phyloP scores from a whole-genome alignment of 2,113 vertebrate species.

The Amblyopsis rosae region DNA sequence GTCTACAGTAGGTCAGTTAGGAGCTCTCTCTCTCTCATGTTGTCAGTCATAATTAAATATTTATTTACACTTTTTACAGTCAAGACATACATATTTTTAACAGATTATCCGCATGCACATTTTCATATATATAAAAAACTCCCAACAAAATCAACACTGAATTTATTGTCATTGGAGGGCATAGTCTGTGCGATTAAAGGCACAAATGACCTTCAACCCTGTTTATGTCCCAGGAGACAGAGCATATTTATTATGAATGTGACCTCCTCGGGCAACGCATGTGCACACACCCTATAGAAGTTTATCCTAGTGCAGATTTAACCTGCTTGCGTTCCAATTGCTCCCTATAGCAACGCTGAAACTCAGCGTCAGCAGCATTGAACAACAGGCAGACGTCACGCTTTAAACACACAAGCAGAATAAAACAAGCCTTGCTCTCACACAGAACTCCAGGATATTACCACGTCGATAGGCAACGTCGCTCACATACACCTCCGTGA shows the following conservation, averaged over 20 bases:
- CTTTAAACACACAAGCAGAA: constrained; percentile 21
- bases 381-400: constrained; percentile 12
- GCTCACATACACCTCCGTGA: not conserved
- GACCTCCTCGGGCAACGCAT: constrained; percentile 12
- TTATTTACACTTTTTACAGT: constrained; percentile 77
- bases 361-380: constrained; percentile 38
- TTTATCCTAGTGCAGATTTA: not conserved
- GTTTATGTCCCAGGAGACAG: constrained; percentile 46
- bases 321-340: constrained; percentile 40
- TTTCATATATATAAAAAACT: constrained; percentile 44
- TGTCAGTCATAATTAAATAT: constrained; percentile 71
- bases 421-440: too few relatives aligned
- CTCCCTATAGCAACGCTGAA: constrained; percentile 36
- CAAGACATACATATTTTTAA: constrained; percentile 62
- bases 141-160: constrained; percentile 29
- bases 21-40: not conserved
- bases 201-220: constrained; percentile 74
- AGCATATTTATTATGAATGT: constrained; percentile 14
- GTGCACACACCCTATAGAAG: constrained; percentile 8
- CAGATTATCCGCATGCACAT: constrained; percentile 70
- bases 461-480: constrained; percentile 10
- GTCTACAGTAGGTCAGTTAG: too few relatives aligned
- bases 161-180: constrained; percentile 71
- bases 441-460: too few relatives aligned
- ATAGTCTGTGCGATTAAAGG: constrained; percentile 72